phyloP scores from a whole-genome alignment of 2,888 invertebrate species.

The Petrolisthes manimaculis region DNA sequence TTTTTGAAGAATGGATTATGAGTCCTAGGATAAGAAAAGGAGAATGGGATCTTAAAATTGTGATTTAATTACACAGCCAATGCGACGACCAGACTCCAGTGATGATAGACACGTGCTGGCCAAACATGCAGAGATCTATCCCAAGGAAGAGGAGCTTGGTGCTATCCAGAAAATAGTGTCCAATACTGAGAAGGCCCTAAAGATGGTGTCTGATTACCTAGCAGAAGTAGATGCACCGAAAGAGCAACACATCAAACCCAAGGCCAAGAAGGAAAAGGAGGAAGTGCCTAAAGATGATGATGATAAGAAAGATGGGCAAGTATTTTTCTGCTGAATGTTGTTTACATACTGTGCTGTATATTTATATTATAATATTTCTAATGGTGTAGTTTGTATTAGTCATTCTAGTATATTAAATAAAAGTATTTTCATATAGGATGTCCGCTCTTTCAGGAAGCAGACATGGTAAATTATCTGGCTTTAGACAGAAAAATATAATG shows the following conservation, averaged over 20 bases:
- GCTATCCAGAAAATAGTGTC: conserved; percentile 90
- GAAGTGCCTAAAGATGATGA: conserved; percentile 60
- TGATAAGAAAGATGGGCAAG: conserved; percentile 67
- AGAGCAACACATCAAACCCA: conserved; percentile 75
- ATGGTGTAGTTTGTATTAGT: not conserved
- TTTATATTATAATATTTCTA: not conserved
- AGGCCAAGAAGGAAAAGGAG: conserved; percentile 58
- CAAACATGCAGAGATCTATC: conserved; percentile 94
- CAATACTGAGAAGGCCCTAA: conserved; percentile 92
- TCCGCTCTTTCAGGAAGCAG: not conserved
- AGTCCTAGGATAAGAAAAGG: not conserved
- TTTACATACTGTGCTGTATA: not conserved
- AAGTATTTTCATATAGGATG: not conserved
- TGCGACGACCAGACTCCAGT: conserved; percentile 88
- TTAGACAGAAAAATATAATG: not conserved
- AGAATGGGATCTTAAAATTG: not conserved
- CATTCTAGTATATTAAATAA: too few species aligned
- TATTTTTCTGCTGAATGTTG: not conserved
- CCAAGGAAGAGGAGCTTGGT: conserved; percentile 76
- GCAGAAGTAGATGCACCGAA: conserved; percentile 74
- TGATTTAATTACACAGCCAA: conserved; percentile 67
- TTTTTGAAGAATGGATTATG: not conserved
- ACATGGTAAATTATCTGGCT: not conserved
- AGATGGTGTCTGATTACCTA: conserved; percentile 91
- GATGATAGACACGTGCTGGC: conserved; percentile 96